Evolutionary conservation across 2,797 vertebrate genomes (phyloP).

Genomic region (Dipus sagitta): DNA sequence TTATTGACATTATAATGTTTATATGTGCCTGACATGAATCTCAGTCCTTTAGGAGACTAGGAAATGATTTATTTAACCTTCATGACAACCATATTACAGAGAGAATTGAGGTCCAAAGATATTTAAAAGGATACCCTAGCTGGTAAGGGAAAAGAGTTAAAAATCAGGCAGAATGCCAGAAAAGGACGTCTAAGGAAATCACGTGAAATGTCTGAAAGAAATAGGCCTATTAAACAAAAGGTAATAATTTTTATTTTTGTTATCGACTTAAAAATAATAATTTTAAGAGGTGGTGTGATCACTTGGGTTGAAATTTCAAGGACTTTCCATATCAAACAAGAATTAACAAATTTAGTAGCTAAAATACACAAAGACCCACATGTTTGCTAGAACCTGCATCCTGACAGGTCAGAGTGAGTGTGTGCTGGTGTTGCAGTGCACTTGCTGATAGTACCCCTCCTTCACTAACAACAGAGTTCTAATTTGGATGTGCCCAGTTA

Average conservation of each 20-base stretch:
- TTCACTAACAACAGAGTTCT: background rate
- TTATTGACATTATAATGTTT: background rate
- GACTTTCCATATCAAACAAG: background rate
- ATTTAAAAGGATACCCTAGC: background rate
- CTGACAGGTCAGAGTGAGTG: background rate
- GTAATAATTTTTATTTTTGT: background rate
- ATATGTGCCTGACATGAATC: background rate
- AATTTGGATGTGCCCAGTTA: background rate
- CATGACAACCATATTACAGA: background rate
- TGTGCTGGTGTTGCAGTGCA: background rate
- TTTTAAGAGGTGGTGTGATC: background rate
- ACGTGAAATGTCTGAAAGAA: constrained; percentile 4
- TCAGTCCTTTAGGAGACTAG: background rate
- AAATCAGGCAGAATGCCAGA: background rate
- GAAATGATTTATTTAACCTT: background rate
- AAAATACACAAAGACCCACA: background rate
- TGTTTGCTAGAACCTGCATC: background rate
- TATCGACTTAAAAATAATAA: background rate
- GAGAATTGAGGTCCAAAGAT: background rate
- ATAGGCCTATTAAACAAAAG: background rate
- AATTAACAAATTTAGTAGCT: background rate
- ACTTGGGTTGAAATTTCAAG: background rate
- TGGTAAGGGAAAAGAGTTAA: background rate
- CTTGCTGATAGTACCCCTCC: background rate
- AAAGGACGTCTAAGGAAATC: background rate